These are phyloP conservation scores for Mirounga angustirostris DNA, from an alignment of 2,113 vertebrate genomes.

Conservation along the genomic window DNA sequence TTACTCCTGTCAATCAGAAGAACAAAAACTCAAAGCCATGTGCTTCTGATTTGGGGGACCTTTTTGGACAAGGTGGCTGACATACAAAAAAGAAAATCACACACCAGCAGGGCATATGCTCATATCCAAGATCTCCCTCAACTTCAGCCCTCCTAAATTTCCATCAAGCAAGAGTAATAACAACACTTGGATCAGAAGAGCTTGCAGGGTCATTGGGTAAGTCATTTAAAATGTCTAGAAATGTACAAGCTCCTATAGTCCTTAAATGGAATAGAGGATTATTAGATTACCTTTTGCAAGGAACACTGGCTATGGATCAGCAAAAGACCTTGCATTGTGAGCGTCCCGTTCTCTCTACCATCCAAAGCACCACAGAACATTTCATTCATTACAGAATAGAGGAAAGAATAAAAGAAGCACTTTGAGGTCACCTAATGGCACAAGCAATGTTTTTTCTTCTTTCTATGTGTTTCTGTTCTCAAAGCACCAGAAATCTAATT, in stretches of 20 bases:
- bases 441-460: background rate
- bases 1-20: slow-evolving; percentile 39
- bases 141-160: background rate
- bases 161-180: background rate
- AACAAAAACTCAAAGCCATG: slow-evolving; percentile 53
- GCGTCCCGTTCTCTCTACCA: background rate
- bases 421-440: slow-evolving; percentile 16
- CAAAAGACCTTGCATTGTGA: background rate
- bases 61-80: background rate
- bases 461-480: background rate
- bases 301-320: background rate
- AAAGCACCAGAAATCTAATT: slow-evolving; percentile 39
- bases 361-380: background rate
- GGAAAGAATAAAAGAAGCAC: background rate
- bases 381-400: background rate
- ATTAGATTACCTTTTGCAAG: slow-evolving; percentile 12
- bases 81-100: background rate
- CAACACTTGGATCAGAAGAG: background rate
- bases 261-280: slow-evolving; percentile 11
- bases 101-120: background rate
- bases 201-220: background rate
- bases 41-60: background rate
- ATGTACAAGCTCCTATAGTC: background rate
- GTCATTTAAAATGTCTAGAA: slow-evolving; percentile 53
- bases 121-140: background rate